Conservation (phyloP, 2,888 invertebrate genomes). For the Heliconius cydno region DNA sequence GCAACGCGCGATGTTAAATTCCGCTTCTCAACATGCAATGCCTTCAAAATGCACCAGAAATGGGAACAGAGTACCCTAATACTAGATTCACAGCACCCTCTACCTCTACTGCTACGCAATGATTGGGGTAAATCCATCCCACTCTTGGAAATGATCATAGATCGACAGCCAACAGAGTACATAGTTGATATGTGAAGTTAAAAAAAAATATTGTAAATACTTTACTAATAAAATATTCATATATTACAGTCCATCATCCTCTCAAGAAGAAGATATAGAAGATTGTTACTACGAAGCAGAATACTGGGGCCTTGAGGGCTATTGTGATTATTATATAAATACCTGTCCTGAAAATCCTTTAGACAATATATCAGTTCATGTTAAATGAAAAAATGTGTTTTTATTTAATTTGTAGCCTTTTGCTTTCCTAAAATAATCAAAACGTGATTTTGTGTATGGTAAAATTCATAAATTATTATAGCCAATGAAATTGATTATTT, state of each 20-base stretch:
- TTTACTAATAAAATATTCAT: neutral
- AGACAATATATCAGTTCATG: slow-evolving; percentile 76
- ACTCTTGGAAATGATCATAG: too few relatives aligned
- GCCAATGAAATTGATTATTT: neutral
- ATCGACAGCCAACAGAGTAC: too few relatives aligned
- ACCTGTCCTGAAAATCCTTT: slow-evolving; percentile 82
- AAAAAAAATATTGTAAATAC: neutral
- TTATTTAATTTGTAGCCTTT: neutral
- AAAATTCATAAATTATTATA: neutral
- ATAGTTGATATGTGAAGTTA: too few relatives aligned
- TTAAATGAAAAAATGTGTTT: slow-evolving; percentile 21
- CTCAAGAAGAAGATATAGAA: slow-evolving; percentile 79
- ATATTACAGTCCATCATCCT: slow-evolving; percentile 84
- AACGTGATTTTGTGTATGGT: neutral
- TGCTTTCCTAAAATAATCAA: neutral
- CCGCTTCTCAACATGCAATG: too few relatives aligned
- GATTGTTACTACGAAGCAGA: slow-evolving; percentile 84
- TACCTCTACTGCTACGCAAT: too few relatives aligned
- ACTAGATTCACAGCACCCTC: too few relatives aligned
- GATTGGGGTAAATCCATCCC: too few relatives aligned
- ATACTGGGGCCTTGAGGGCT: slow-evolving; percentile 74
- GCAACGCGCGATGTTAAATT: too few relatives aligned
- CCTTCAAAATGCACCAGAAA: too few relatives aligned
- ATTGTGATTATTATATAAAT: slow-evolving; percentile 78
- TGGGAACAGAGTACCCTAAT: too few relatives aligned